Percentiles rank a stretch among this genome's conserved stretches.
These are phyloP conservation scores for Drosophila melanogaster DNA, from an alignment of 1,140 invertebrate species.

Conservation along the genomic window DNA sequence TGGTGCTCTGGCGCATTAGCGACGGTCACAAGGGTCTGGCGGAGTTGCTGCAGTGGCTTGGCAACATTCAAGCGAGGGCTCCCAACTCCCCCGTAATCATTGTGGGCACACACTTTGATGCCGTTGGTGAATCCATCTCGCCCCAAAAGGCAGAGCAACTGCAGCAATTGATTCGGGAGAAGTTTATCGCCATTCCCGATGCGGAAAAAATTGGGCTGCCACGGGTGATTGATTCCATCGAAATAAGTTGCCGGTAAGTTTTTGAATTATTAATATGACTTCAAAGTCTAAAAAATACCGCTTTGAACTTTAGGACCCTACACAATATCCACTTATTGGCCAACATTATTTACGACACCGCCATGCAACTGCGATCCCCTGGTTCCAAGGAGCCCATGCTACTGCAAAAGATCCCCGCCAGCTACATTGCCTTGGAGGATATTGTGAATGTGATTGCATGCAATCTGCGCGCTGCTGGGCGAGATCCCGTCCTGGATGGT, in stretches of 20 bases:
- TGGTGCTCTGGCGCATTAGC: slow-evolving; percentile 97
- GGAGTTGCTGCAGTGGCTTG: slow-evolving; percentile 97
- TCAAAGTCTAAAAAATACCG: neutral
- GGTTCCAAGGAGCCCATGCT: slow-evolving; percentile 96
- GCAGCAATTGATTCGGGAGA: slow-evolving; percentile 94
- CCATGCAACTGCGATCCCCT: slow-evolving; percentile 95
- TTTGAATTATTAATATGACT: no score
- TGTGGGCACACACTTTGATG: slow-evolving; percentile 97
- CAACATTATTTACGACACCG: slow-evolving; percentile 97
- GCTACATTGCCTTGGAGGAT: slow-evolving; percentile 97
- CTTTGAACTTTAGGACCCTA: slow-evolving; percentile 87
- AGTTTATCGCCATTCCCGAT: slow-evolving; percentile 96
- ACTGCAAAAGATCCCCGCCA: slow-evolving; percentile 97
- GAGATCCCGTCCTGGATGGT: slow-evolving; percentile 95
- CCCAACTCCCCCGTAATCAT: slow-evolving; percentile 97
- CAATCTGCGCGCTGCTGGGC: slow-evolving; percentile 87
- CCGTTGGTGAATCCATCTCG: slow-evolving; percentile 90
- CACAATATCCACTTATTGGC: slow-evolving; percentile 96
- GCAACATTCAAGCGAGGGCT: slow-evolving; percentile 96
- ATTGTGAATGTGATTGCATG: slow-evolving; percentile 92
- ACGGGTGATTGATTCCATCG: slow-evolving; percentile 95
- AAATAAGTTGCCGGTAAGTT: slow-evolving; percentile 88
- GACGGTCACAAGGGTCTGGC: slow-evolving; percentile 96
- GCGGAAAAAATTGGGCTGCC: slow-evolving; percentile 98
- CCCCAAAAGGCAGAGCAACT: slow-evolving; percentile 91